Conservation (phyloP, 1,140 invertebrate genomes). For the Limonius californicus region DNA sequence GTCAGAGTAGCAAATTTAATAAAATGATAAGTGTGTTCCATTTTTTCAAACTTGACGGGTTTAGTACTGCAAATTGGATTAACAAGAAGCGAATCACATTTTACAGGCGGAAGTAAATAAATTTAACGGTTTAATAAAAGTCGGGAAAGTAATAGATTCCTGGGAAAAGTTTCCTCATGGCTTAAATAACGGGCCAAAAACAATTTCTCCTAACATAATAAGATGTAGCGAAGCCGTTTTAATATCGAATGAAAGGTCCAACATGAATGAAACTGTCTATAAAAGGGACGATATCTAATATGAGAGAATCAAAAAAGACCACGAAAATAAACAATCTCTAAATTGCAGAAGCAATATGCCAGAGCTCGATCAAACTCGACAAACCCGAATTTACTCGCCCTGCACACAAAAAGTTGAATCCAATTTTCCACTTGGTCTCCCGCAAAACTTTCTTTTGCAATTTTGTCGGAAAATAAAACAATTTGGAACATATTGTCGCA, state of each 20-base stretch:
- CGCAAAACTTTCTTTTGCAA: conserved; percentile 37
- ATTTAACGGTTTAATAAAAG: conserved; percentile 3
- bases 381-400: conserved; percentile 22
- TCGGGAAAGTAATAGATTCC: conserved; percentile 2
- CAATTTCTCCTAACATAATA: conserved; percentile 6
- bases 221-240: not conserved
- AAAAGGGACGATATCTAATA: conserved; percentile 13
- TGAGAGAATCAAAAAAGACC: conserved; percentile 10
- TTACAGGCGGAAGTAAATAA: not conserved
- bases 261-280: conserved; percentile 2
- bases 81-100: not conserved
- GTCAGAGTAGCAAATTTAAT: too few relatives aligned
- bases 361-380: conserved; percentile 23
- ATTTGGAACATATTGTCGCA: conserved; percentile 35
- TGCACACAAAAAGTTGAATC: conserved; percentile 37
- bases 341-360: conserved; percentile 20
- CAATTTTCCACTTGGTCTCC: conserved; percentile 38
- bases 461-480: conserved; percentile 36
- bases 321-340: conserved; percentile 12
- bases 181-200: not conserved
- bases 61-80: too few relatives aligned
- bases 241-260: not conserved
- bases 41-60: too few relatives aligned
- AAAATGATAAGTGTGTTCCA: too few relatives aligned
- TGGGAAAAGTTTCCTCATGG: not conserved